phyloP scores from a whole-genome alignment of 2,113 vertebrate genomes.

The Menura novaehollandiae region DNA sequence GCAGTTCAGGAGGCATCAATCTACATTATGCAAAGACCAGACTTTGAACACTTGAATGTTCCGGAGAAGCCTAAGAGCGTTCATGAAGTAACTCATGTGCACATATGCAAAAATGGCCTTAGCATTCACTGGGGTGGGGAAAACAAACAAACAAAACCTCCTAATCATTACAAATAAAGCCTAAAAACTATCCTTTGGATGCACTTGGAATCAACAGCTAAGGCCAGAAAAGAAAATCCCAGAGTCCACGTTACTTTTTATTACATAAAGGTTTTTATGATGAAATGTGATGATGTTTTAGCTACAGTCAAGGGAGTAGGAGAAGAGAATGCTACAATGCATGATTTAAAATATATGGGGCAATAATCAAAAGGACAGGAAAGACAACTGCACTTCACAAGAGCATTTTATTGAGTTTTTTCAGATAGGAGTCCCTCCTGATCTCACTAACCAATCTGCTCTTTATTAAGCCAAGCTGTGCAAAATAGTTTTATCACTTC shows the following conservation, averaged over 20 bases:
- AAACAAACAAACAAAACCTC: neutral
- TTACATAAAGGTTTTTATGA: neutral
- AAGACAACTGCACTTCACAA: neutral
- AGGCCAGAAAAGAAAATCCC: neutral
- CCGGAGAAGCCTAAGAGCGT: neutral
- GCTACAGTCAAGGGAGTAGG: neutral
- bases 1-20: neutral
- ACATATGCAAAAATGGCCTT: neutral
- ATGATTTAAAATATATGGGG: neutral
- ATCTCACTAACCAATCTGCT: neutral
- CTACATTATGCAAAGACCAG: neutral
- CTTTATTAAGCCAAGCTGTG: conserved; percentile 24
- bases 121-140: neutral
- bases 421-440: neutral
- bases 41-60: neutral
- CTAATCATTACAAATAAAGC: neutral
- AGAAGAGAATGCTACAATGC: neutral
- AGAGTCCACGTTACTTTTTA: neutral
- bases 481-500: conserved; percentile 12
- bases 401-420: neutral
- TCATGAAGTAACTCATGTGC: neutral
- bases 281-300: neutral
- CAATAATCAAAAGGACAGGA: neutral
- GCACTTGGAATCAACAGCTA: neutral
- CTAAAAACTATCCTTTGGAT: neutral